phyloP scores from a whole-genome alignment of 92 coral and sea anemone genomes.

The Parazoanthus swiftii region DNA sequence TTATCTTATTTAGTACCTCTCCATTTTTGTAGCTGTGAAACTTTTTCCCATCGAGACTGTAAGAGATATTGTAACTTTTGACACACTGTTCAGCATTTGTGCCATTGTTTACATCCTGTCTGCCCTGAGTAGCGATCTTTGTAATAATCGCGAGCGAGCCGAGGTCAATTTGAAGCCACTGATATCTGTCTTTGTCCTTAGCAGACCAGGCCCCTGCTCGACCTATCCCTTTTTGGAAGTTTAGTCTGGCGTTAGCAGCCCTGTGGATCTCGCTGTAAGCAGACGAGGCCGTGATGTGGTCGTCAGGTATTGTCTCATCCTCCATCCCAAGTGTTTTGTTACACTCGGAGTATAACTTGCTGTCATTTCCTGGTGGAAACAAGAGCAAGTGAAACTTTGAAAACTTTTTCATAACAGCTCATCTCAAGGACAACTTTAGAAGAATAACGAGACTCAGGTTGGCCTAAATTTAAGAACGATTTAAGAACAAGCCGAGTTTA shows the following conservation, averaged over 20 bases:
- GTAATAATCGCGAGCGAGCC: constrained; percentile 38
- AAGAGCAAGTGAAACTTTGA: too few species aligned
- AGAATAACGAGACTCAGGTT: too few species aligned
- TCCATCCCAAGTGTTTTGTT: constrained; percentile 50
- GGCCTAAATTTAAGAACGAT: too few species aligned
- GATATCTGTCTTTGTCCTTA: constrained; percentile 13
- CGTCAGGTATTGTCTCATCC: not conserved
- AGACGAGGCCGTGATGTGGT: constrained; percentile 49
- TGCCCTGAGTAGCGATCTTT: constrained; percentile 45
- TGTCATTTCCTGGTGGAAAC: not conserved
- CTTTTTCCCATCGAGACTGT: constrained; percentile 31
- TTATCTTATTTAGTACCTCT: too few species aligned
- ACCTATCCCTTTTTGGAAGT: constrained; percentile 11
- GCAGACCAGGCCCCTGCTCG: constrained; percentile 44
- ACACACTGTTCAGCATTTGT: not conserved
- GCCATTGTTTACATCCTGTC: not conserved
- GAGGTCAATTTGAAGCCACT: constrained; percentile 48
- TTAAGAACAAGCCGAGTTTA: too few species aligned
- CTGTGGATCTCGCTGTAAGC: not conserved
- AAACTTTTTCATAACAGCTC: too few species aligned
- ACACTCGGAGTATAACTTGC: not conserved
- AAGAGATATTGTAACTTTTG: constrained; percentile 37
- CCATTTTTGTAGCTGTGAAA: too few species aligned
- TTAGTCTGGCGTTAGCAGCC: constrained; percentile 31
- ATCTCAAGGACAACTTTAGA: too few species aligned